These are phyloP conservation scores for Microctenopoma lineatum DNA, from an alignment of 2,797 vertebrate species.

Conservation along the genomic window DNA sequence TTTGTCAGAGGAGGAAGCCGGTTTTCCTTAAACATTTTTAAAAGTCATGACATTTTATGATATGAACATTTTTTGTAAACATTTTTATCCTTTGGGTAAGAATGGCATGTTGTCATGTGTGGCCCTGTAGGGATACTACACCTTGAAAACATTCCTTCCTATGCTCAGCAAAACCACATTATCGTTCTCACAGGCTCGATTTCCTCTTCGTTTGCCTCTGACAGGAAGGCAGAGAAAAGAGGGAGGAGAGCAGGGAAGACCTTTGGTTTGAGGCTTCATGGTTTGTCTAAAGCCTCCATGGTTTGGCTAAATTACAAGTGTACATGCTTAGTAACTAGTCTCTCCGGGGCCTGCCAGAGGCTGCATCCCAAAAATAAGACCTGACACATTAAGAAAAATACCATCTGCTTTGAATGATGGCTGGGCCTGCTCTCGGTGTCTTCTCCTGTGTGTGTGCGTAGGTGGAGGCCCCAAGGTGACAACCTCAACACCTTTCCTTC, in stretches of 20 bases:
- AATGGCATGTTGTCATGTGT: slow-evolving; percentile 10
- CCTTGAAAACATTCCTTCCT: slow-evolving; percentile 14
- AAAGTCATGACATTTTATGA: slow-evolving; percentile 6
- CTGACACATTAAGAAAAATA: slow-evolving; percentile 78
- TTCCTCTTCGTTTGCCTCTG: slow-evolving; percentile 46
- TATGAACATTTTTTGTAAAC: neutral
- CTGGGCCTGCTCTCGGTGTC: slow-evolving; percentile 55
- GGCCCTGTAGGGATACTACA: neutral
- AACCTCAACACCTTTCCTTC: slow-evolving; percentile 79
- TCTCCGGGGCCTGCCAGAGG: slow-evolving; percentile 79
- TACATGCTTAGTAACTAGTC: slow-evolving; percentile 82
- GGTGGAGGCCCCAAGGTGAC: slow-evolving; percentile 77
- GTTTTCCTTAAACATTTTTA: neutral
- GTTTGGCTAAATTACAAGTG: slow-evolving; percentile 77
- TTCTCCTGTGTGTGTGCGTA: slow-evolving; percentile 65
- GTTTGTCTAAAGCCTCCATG: slow-evolving; percentile 77
- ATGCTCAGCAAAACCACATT: slow-evolving; percentile 25
- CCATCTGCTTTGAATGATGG: slow-evolving; percentile 84
- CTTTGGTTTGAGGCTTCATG: slow-evolving; percentile 71
- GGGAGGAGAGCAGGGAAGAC: slow-evolving; percentile 43
- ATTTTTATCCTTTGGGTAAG: neutral
- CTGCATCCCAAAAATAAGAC: slow-evolving; percentile 79
- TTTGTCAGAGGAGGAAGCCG: slow-evolving; percentile 9
- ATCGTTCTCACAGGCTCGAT: slow-evolving; percentile 37
- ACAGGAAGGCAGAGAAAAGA: slow-evolving; percentile 55